Evolutionary conservation across 2,797 vertebrate species (phyloP).

Genomic region (Sus cebifrons): DNA sequence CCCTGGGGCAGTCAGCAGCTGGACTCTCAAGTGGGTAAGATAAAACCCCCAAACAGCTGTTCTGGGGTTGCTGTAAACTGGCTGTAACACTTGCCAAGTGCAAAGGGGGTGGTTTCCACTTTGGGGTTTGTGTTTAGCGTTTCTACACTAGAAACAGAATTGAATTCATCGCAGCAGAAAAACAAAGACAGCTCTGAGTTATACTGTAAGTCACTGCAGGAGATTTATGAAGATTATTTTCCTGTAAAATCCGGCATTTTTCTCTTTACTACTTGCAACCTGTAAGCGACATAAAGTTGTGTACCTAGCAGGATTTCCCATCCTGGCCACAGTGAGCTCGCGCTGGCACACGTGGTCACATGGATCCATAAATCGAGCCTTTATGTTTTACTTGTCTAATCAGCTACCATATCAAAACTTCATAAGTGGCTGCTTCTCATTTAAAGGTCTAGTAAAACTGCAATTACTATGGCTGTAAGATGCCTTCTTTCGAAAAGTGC

Average conservation of each 20-base stretch:
- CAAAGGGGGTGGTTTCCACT: slow-evolving; percentile 82
- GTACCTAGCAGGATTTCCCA: slow-evolving; percentile 80
- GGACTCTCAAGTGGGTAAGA: not conserved
- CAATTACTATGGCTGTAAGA: slow-evolving; percentile 86
- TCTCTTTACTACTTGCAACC: slow-evolving; percentile 86
- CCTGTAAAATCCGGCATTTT: slow-evolving; percentile 89
- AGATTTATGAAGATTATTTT: slow-evolving; percentile 91
- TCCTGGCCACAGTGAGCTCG: slow-evolving; percentile 64
- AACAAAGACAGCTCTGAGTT: slow-evolving; percentile 88
- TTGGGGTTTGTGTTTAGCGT: slow-evolving; percentile 80
- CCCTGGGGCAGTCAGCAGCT: not conserved
- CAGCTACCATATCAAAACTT: slow-evolving; percentile 89
- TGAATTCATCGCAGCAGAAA: slow-evolving; percentile 84
- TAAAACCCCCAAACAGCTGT: slow-evolving; percentile 34
- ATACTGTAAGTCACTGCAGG: slow-evolving; percentile 85
- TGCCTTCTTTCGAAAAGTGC: slow-evolving; percentile 88
- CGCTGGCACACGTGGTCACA: slow-evolving; percentile 68
- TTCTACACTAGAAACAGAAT: slow-evolving; percentile 85
- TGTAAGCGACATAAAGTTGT: slow-evolving; percentile 84
- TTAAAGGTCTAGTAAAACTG: slow-evolving; percentile 90
- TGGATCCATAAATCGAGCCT: slow-evolving; percentile 85
- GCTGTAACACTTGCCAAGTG: slow-evolving; percentile 79
- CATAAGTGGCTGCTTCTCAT: slow-evolving; percentile 90
- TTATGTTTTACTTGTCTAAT: slow-evolving; percentile 88
- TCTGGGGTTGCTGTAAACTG: slow-evolving; percentile 76